A percentile compares a stretch with the other conserved stretches of the same genome.
phyloP scores from a whole-genome alignment of 2,888 invertebrate genomes.

The Drosophila cracens region DNA sequence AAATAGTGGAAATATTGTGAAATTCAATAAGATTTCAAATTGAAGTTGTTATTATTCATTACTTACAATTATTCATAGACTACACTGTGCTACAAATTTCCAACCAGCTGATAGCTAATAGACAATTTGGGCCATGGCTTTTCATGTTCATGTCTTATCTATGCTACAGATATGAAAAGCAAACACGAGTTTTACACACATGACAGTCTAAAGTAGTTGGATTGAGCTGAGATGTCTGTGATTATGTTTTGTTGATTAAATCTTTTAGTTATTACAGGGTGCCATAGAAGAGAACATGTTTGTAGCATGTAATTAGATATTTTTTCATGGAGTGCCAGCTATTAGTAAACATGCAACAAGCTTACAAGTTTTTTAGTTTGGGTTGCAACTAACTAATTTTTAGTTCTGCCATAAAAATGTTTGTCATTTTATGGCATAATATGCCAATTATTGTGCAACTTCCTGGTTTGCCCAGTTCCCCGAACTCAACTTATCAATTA shows the following conservation, averaged over 20 bases:
- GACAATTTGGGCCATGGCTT: conserved; percentile 70
- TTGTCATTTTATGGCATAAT: background rate
- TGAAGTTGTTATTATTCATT: conserved; percentile 20
- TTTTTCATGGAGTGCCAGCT: conserved; percentile 1
- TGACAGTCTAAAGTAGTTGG: conserved; percentile 33
- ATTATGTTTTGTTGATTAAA: conserved; percentile 26
- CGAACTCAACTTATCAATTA: conserved; percentile 26
- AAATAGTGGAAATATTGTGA: conserved; percentile 17
- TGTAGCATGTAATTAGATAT: conserved; percentile 7
- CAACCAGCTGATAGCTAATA: conserved; percentile 48
- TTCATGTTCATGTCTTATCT: conserved; percentile 56
- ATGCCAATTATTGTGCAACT: background rate
- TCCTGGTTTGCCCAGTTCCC: conserved; percentile 17
- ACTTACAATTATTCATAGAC: conserved; percentile 13
- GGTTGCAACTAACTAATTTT: background rate
- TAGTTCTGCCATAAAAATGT: background rate
- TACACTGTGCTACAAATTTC: conserved; percentile 27
- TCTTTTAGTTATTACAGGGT: background rate
- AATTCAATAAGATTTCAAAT: conserved; percentile 13
- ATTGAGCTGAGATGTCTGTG: conserved; percentile 24
- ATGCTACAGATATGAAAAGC: conserved; percentile 54
- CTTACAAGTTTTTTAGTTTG: conserved; percentile 6
- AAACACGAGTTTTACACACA: conserved; percentile 44
- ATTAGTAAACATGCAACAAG: conserved; percentile 14
- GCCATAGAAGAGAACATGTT: background rate